Base-by-base conservation (phyloP, 2,888 invertebrate species). In the Agrochola circellaris region DNA sequence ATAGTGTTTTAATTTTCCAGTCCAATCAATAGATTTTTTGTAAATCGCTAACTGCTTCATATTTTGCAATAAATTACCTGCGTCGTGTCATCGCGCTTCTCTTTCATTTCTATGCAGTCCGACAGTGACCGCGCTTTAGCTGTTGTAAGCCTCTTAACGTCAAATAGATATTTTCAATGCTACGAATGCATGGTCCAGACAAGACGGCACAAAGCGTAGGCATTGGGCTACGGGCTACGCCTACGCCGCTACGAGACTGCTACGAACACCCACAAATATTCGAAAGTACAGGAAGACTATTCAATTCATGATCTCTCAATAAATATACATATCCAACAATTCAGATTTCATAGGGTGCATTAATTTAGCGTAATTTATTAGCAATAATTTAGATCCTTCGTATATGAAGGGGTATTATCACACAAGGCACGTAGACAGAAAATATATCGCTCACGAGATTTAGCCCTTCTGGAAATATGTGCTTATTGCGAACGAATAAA, bases 341-440 rank as follows among this genome's bases (percentile, higher is more conserved):
- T 68, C 34, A 30, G 26, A 72, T 74, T 72, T 74, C 51, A 62
- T 54, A 38, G 48, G 34, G 6, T 42, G 38, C 58, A 62, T 71
- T 78, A 76, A 77, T 66, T 68, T 75, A 65, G 23, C n/a, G n/a
- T 45, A 66, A 79, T 79, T 60, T 81, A 81, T 69, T 58, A 58
- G 65, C 30, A 69, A 67, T 84, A 79, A 85, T 66, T 72, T 72
- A 84, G 69, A 82, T 75, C 34, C 54, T 62, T 60, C 54, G 75
- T 76, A 68, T 75, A 76, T 80, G 48, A 72, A 60, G 54, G 69
- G 17, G 58, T 67, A 54, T 84, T 79, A 71, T 69, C 67, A 86
- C 20, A 75, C 76, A 78, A 54, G 64, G 30, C 86, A 86, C 82
- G 84, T 82, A 86, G 64, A 34, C 30, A 45, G 45, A 64, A 73